Conservation (phyloP, 2,797 vertebrate genomes). For the Crenichthys baileyi region DNA sequence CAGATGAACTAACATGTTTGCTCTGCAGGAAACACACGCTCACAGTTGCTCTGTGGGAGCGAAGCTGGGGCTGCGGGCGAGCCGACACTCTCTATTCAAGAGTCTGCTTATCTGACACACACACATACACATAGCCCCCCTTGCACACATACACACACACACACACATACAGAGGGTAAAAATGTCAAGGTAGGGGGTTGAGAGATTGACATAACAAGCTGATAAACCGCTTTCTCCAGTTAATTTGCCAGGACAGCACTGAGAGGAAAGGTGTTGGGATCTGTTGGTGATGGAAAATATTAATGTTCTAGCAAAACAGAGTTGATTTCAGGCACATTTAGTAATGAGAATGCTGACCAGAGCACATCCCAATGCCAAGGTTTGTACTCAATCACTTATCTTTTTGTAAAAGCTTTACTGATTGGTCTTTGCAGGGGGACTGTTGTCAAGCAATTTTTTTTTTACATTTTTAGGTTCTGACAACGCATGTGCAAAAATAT, state of each 20-base stretch:
- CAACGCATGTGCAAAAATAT: background rate
- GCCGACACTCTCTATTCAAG: constrained; percentile 49
- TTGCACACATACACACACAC: constrained; percentile 20
- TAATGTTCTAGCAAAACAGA: constrained; percentile 65
- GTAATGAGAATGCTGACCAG: constrained; percentile 49
- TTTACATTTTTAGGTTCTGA: background rate
- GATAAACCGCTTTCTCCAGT: constrained; percentile 63
- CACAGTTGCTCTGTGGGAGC: constrained; percentile 60
- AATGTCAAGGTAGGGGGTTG: constrained; percentile 57
- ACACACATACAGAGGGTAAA: constrained; percentile 31
- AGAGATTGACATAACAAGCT: constrained; percentile 72
- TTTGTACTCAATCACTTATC: constrained; percentile 61
- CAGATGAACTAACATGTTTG: constrained; percentile 79
- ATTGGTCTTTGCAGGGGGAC: constrained; percentile 23
- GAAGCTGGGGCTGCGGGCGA: constrained; percentile 43
- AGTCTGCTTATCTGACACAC: constrained; percentile 49
- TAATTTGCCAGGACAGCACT: constrained; percentile 70
- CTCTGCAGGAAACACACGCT: constrained; percentile 65
- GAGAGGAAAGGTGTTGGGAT: constrained; percentile 67
- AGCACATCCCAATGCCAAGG: constrained; percentile 47
- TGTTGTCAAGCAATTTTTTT: background rate
- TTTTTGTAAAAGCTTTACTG: constrained; percentile 28
- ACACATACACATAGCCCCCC: constrained; percentile 40
- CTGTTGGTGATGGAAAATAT: constrained; percentile 62
- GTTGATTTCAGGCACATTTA: constrained; percentile 65